Conservation (phyloP, 2,888 invertebrate species). For the Dolichomitus sp. region DNA sequence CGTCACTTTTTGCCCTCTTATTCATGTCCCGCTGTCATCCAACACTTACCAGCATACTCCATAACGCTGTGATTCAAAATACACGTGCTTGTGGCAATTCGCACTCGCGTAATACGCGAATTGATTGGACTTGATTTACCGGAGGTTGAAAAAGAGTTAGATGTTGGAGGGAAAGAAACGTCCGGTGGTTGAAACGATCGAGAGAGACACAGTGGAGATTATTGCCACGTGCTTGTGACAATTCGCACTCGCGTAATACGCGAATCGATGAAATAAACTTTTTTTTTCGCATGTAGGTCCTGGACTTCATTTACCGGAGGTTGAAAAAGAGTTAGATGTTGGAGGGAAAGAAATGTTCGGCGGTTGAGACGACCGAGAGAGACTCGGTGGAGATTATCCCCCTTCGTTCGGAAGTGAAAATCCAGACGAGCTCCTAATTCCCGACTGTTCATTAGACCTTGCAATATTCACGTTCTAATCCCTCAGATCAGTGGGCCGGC, state of each 20-base stretch:
- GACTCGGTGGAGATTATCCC: conserved; percentile 65
- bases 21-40: not conserved
- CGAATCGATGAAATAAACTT: conserved; percentile 33
- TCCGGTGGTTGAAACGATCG: not conserved
- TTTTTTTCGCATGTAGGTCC: conserved; percentile 24
- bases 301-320: not conserved
- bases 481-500: conserved; percentile 85
- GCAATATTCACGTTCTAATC: conserved; percentile 85
- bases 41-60: not conserved
- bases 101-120: conserved; percentile 15
- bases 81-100: conserved; percentile 3
- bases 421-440: conserved; percentile 80
- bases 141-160: not conserved
- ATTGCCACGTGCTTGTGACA: conserved; percentile 37
- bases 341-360: conserved; percentile 25
- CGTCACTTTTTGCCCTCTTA: conserved; percentile 15
- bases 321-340: not conserved
- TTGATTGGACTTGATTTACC: not conserved
- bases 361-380: conserved; percentile 3
- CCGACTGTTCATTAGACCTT: conserved; percentile 83
- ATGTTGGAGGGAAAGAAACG: conserved; percentile 30
- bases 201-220: conserved; percentile 56
- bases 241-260: conserved; percentile 12
- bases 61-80: not conserved
- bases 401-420: conserved; percentile 73